Evolutionary conservation across 2,888 invertebrate genomes (phyloP), one percentile per base, ranked within the genome.

Genomic region (Acrocyrtus sp.): DNA sequence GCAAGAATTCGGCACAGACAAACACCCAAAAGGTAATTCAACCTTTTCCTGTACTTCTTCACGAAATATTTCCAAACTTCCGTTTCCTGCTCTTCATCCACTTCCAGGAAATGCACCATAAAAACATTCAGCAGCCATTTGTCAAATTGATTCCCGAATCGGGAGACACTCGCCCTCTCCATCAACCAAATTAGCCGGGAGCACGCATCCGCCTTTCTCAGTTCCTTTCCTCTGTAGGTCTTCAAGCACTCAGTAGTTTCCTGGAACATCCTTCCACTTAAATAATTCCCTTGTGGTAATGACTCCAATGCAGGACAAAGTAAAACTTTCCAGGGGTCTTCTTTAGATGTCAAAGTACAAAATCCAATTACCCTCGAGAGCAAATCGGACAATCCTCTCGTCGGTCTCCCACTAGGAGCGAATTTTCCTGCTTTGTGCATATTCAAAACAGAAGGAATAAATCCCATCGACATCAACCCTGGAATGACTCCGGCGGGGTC

Each of bases 61-160:
- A 81, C 76, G 60, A 80, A 81, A 56, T 69, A 57, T 22, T 63
- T 72, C 81, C 81, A 81, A 27, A 53, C 12, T 24, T 81, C 81
- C 4, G 73, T 75, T 56, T 79, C 78, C 5, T 75, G 74, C 10
- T 73, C 74, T 1, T 78, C 74, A n/a, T 70, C 69, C 43, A 77
- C 47, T 60, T 80, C 79, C 76, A 81, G 77, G 10, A 80, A 73
- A 43, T 80, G 77, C 19, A 74, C 62, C 21, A 70, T 74, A 48
- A 75, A 80, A 19, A 79, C 60, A n/a, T 72, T 73, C n/a, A 81
- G 53, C 2, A 81, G 66, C 81, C 81, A 81, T 56, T 75, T 77
- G 65, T 80, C 81, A 68, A 80, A 81, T 15, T 72, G 58, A 10
- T 61, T 60, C 2, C 80, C 79, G 72, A 79, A 74, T 68, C 72